Evolutionary conservation across 30 jellyfish, hydroid and myxozoan genomes (phyloP).

Genomic region (Chrysaora quinquecirrha): DNA sequence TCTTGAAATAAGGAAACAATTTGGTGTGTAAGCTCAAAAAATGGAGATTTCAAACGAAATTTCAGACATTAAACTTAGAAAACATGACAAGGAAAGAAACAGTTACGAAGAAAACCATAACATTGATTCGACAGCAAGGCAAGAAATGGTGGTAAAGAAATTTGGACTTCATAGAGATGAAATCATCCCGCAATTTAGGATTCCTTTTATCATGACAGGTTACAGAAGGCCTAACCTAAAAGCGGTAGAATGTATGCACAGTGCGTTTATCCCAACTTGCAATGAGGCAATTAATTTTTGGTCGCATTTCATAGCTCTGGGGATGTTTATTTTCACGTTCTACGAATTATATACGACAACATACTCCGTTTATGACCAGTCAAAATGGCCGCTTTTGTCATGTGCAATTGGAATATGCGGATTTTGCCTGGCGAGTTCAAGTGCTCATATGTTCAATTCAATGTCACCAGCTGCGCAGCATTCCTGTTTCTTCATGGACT

Average conservation of each 20-base stretch:
- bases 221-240: slow-evolving; percentile 82
- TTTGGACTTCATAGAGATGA: slow-evolving; percentile 79
- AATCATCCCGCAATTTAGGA: slow-evolving; percentile 74
- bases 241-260: slow-evolving; percentile 75
- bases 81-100: too few relatives aligned
- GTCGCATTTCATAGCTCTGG: slow-evolving; percentile 92
- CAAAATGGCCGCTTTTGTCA: slow-evolving; percentile 80
- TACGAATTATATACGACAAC: slow-evolving; percentile 30
- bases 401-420: slow-evolving; percentile 86
- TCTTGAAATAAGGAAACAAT: too few relatives aligned
- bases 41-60: too few relatives aligned
- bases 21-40: too few relatives aligned
- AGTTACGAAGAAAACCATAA: neutral
- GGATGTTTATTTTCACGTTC: slow-evolving; percentile 53
- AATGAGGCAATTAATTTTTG: slow-evolving; percentile 85
- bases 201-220: slow-evolving; percentile 83
- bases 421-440: slow-evolving; percentile 82
- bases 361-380: slow-evolving; percentile 43
- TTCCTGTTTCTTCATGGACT: slow-evolving; percentile 88
- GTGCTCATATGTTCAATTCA: slow-evolving; percentile 93
- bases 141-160: slow-evolving; percentile 23
- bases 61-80: too few relatives aligned
- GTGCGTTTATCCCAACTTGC: slow-evolving; percentile 75
- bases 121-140: too few relatives aligned
- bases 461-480: slow-evolving; percentile 87